phyloP scores from a whole-genome alignment of 2,113 vertebrate species.

The Odocoileus hemionus region DNA sequence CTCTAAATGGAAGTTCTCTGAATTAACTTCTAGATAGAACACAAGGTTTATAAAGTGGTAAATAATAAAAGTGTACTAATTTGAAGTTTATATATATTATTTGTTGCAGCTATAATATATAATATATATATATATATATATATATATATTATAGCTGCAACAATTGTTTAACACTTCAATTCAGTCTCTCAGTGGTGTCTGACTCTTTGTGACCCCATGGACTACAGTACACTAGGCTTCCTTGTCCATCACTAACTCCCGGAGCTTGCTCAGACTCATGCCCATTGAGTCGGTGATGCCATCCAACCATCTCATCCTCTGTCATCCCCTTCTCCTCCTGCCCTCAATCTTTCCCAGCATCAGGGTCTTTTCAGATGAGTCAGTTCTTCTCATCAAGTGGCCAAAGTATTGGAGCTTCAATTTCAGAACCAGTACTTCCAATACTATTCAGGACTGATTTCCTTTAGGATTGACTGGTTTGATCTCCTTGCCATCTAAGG shows the following conservation, averaged over 20 bases:
- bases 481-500: background rate
- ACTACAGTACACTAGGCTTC: background rate
- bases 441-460: background rate
- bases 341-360: background rate
- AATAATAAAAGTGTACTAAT: background rate
- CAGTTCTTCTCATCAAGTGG: background rate
- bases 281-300: background rate
- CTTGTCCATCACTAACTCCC: background rate
- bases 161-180: background rate
- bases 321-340: background rate
- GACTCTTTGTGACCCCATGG: background rate
- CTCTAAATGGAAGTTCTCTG: background rate
- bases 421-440: background rate
- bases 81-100: background rate
- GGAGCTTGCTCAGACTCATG: background rate
- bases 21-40: background rate
- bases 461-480: background rate
- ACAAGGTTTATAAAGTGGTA: background rate
- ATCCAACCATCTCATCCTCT: background rate
- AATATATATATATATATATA: no score
- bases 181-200: background rate
- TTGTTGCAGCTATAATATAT: no score
- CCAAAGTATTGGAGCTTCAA: background rate
- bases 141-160: background rate
- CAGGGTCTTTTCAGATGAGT: background rate